These are phyloP conservation scores for Stomorhina lunata DNA, from an alignment of 2,888 invertebrate genomes.

Conservation along the genomic window DNA sequence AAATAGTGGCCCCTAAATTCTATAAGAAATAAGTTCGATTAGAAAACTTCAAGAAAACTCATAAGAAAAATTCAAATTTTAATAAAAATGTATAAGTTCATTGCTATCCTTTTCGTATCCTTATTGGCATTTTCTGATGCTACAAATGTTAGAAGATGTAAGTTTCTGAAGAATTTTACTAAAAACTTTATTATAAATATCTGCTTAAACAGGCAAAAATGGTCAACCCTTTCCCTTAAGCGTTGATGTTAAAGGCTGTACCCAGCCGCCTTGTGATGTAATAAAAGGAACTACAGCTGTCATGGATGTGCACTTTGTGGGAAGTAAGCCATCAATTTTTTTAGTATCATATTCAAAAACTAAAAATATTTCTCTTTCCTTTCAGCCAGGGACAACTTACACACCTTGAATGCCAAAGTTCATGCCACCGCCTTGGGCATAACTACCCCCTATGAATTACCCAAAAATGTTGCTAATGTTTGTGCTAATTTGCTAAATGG, in stretches of 20 bases:
- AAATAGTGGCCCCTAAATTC: too few species aligned
- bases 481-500: slow-evolving; percentile 74
- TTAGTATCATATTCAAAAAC: not conserved
- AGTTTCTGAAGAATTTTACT: too few species aligned
- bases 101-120: too few species aligned
- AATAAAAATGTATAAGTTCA: too few species aligned
- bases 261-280: slow-evolving; percentile 74
- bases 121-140: too few species aligned
- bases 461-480: slow-evolving; percentile 74
- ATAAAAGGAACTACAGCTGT: slow-evolving; percentile 72
- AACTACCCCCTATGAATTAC: slow-evolving; percentile 76
- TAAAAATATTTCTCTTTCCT: not conserved
- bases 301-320: slow-evolving; percentile 75
- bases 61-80: too few species aligned
- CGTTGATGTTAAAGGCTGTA: slow-evolving; percentile 74
- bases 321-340: slow-evolving; percentile 67
- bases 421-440: slow-evolving; percentile 76
- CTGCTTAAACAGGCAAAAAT: slow-evolving; percentile 70
- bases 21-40: too few species aligned
- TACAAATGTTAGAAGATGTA: too few species aligned
- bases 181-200: not conserved
- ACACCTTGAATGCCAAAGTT: slow-evolving; percentile 60
- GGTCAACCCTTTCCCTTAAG: slow-evolving; percentile 72
- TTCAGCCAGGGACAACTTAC: slow-evolving; percentile 67
- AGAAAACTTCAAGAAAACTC: too few species aligned